A percentile compares a stretch with the other conserved stretches of the same genome.
Evolutionary conservation across 92 coral and sea anemone species (phyloP).

Genomic region (Pocillopora grandis): DNA sequence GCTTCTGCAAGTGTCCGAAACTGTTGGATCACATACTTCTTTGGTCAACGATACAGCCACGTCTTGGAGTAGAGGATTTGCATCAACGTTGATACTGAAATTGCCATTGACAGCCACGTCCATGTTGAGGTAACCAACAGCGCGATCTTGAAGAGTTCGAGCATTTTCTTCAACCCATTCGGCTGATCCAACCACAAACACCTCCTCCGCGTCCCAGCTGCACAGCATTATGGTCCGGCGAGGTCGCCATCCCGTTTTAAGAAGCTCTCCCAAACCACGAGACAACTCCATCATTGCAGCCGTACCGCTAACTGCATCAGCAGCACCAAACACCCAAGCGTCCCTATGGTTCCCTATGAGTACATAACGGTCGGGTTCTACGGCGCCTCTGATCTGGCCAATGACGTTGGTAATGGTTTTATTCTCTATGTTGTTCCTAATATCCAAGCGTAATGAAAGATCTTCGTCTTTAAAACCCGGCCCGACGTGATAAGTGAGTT

Average conservation of each 20-base stretch:
- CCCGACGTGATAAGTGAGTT: slow-evolving; percentile 70
- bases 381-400: slow-evolving; percentile 81
- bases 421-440: slow-evolving; percentile 47
- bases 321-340: slow-evolving; percentile 97
- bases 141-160: slow-evolving; percentile 67
- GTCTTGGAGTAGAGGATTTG: slow-evolving; percentile 81
- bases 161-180: slow-evolving; percentile 97
- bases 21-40: slow-evolving; percentile 82
- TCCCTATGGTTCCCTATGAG: slow-evolving; percentile 97
- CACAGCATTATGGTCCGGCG: slow-evolving; percentile 91
- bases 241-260: slow-evolving; percentile 92
- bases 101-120: slow-evolving; percentile 91
- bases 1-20: slow-evolving; percentile 38
- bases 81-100: slow-evolving; percentile 73
- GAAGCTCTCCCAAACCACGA: slow-evolving; percentile 86
- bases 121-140: slow-evolving; percentile 88
- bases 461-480: slow-evolving; percentile 78
- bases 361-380: slow-evolving; percentile 98
- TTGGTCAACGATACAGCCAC: slow-evolving; percentile 74
- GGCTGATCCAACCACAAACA: slow-evolving; percentile 80
- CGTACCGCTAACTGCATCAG: slow-evolving; percentile 93
- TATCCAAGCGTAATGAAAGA: slow-evolving; percentile 54
- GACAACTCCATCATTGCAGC: slow-evolving; percentile 89
- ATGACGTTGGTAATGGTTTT: slow-evolving; percentile 79
- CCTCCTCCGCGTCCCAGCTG: slow-evolving; percentile 99